phyloP scores from a whole-genome alignment of 2,888 invertebrate species.

The Apoda limacodes region DNA sequence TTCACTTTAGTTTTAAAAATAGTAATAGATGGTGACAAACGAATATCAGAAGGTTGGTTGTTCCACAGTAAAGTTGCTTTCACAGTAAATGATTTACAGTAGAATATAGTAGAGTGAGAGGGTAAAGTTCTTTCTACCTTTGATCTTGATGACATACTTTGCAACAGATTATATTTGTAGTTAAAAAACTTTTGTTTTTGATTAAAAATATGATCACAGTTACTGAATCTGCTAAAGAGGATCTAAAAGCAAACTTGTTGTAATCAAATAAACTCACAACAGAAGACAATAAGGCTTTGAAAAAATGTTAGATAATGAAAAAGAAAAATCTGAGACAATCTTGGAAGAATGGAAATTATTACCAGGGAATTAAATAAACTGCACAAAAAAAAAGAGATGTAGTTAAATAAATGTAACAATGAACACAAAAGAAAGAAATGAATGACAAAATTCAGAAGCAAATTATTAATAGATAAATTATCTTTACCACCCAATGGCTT shows the following conservation, averaged over 20 bases:
- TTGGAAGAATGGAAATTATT: slow-evolving; percentile 24
- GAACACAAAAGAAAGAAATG: slow-evolving; percentile 21
- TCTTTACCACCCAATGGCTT: no score
- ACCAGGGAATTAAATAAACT: slow-evolving; percentile 18
- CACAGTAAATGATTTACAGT: no score
- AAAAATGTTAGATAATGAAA: slow-evolving; percentile 21
- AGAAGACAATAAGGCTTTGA: slow-evolving; percentile 26
- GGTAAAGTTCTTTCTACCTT: no score
- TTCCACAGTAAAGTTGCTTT: no score
- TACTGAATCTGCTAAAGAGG: slow-evolving; percentile 48
- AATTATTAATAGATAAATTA: no score
- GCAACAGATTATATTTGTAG: no score
- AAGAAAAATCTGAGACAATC: slow-evolving; percentile 21
- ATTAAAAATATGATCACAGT: slow-evolving; percentile 47
- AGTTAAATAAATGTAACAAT: slow-evolving; percentile 6
- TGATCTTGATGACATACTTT: no score
- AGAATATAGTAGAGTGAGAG: no score
- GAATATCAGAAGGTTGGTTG: no score
- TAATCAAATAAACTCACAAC: slow-evolving; percentile 28
- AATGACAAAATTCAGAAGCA: background rate
- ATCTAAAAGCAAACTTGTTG: slow-evolving; percentile 31
- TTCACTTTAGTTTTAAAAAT: no score
- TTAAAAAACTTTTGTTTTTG: no score
- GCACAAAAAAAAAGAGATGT: slow-evolving; percentile 3
- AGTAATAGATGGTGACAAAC: no score